Base-by-base conservation (phyloP, 1,140 invertebrate species). In the Ericerus pela region DNA sequence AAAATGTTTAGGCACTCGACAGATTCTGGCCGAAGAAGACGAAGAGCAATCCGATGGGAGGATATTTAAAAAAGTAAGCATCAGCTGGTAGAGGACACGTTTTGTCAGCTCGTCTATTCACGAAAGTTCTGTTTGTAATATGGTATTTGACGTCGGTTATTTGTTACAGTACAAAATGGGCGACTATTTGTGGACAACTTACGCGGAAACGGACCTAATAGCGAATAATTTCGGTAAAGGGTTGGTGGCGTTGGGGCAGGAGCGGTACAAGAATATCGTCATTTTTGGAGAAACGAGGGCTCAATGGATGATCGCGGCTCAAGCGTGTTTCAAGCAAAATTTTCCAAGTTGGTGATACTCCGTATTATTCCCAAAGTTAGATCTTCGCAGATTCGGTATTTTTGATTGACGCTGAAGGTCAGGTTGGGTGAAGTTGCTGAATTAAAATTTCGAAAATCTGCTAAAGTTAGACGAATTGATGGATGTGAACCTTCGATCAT, bases 271-370 rank as follows among this genome's bases (percentile, higher is more conserved):
- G 51, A 90, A 88, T 62, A 72, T 98, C 57, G 85, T 90, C 16
- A 87, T 99, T 62, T 98, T 96, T 72, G 89, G 94, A 0, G 96
- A 99, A 74, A 99, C 95, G 0, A 75, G 94, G 60, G 85, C 85
- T 22, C 94, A 99, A 74, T 99, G 95, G 94, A 84, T 98, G 79
- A 80, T 96, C 31, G 84, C 90, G 1, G 87, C 92, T 4, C 85
- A 96, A 65, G 88, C 88, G 41, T 86, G 89, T 68, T 94, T 97
- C 70, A 93, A 88, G 65, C 87, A 88, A 68, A 91, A 87, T 68
- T 83, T 91, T 67, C 81, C 87, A 61, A 75, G 85, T 86, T 62
- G 65, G 41, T 58, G 11, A 33, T 24, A 57, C 51, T n/a, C 51
- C 26, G 14, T 28, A 24, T n/a, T n/a, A n/a, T n/a, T n/a, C n/a